These are phyloP conservation scores for Drosophila serrata DNA, from an alignment of 1,140 invertebrate species.

Conservation along the genomic window DNA sequence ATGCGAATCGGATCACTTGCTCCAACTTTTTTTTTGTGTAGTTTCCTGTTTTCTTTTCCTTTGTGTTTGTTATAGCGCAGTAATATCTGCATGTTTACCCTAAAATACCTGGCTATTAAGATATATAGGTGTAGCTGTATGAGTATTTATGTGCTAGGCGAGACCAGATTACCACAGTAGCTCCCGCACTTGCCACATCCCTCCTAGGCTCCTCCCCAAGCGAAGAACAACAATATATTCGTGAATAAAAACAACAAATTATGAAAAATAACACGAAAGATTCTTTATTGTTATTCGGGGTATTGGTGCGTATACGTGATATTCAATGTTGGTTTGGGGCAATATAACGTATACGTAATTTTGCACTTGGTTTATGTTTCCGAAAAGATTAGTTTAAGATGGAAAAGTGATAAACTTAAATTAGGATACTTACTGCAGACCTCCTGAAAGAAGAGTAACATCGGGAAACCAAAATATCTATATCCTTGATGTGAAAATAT, in stretches of 20 bases:
- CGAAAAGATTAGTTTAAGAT: background rate
- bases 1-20: slow-evolving; percentile 3
- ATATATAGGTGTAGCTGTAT: slow-evolving; percentile 26
- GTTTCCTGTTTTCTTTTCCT: background rate
- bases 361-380: background rate
- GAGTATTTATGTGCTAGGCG: slow-evolving; percentile 9
- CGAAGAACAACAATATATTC: slow-evolving; percentile 43
- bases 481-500: no score
- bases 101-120: slow-evolving; percentile 8
- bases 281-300: background rate
- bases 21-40: slow-evolving; percentile 41
- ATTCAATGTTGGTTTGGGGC: background rate
- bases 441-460: no score
- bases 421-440: no score
- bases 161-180: slow-evolving; percentile 4
- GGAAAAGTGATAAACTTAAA: background rate
- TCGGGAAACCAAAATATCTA: no score
- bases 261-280: background rate
- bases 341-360: background rate
- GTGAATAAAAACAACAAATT: slow-evolving; percentile 43
- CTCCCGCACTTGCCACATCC: slow-evolving; percentile 15
- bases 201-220: slow-evolving; percentile 17
- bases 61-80: slow-evolving; percentile 40
- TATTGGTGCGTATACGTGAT: background rate
- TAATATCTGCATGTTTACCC: slow-evolving; percentile 24